These are phyloP conservation scores for Pollimyrus isidori DNA, from an alignment of 2,113 vertebrate genomes.

Conservation along the genomic window DNA sequence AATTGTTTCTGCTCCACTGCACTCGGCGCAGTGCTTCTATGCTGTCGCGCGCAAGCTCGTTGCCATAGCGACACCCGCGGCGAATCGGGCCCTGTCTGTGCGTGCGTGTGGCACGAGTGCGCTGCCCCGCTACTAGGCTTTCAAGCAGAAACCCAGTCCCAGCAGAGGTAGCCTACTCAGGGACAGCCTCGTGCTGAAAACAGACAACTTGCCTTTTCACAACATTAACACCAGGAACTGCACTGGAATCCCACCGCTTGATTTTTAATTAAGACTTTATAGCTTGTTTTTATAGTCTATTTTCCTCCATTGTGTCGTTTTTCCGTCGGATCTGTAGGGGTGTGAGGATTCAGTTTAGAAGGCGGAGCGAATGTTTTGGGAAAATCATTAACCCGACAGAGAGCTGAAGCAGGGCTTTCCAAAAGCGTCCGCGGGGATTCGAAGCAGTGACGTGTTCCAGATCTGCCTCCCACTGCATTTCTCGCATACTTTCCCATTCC, in stretches of 20 bases:
- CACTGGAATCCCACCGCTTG: not conserved
- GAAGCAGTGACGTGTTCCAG: constrained; percentile 52
- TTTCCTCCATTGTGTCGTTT: not conserved
- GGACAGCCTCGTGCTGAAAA: constrained; percentile 22
- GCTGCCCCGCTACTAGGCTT: constrained; percentile 23
- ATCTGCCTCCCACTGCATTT: constrained; percentile 60
- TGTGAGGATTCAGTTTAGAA: not conserved
- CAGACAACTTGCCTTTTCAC: constrained; percentile 21
- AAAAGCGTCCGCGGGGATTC: constrained; percentile 42
- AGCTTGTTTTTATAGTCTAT: not conserved
- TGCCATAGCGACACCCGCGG: constrained; percentile 48
- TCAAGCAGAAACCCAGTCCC: constrained; percentile 35
- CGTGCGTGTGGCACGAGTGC: constrained; percentile 9
- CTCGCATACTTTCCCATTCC: constrained; percentile 55
- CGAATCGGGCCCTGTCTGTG: constrained; percentile 32
- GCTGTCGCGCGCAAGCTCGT: constrained; percentile 40
- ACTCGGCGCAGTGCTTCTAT: constrained; percentile 46
- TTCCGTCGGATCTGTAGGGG: not conserved
- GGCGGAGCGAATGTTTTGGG: not conserved
- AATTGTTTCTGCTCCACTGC: constrained; percentile 69
- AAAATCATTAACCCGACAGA: not conserved
- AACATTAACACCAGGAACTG: not conserved
- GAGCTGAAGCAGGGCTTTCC: constrained; percentile 1
- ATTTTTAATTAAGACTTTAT: not conserved
- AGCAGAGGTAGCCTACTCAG: constrained; percentile 23